Evolutionary conservation across 1,140 invertebrate species (phyloP), one percentile per base, ranked within the genome.

Genomic region (Bursaphelenchus mucronatus): DNA sequence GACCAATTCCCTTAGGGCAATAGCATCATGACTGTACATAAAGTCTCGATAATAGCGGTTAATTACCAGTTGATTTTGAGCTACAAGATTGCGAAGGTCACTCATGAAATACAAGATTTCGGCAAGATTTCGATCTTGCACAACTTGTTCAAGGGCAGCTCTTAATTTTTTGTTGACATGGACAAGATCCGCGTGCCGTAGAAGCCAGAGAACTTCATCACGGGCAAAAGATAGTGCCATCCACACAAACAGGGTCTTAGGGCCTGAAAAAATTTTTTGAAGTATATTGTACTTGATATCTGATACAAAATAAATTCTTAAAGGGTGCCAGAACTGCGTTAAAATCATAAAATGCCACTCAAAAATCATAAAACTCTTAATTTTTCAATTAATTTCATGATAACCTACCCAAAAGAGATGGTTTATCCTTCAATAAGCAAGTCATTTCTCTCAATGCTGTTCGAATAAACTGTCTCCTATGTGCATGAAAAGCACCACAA

Each of bases 61-160:
- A 39, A 59, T 59, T 11, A 59, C 3, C 11, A 61, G 8, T 30
- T 7, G 9, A 64, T 51, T 46, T 61, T 52, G 30, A 11, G 15
- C 9, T 4, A 61, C 3, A 30, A 57, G 50, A 69, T 70, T 76
- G 82, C 85, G 86, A 30, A 98, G 82, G 84, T 99, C 95, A 83
- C 97, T 93, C 87, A 97, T 96, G 74, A 97, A 92, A 82, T 97
- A 98, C 0, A 99, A 83, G 30, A 99, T 83, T 84, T 99, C 96
- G 8, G 96, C 94, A 39, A 99, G 84, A 81, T 97, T 94, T 55
- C 94, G 82, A 73, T 74, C 72, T 44, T 63, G 50, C 40, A 74
- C 64, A 40, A 73, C 68, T 46, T 50, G 55, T 19, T 70, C 65
- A 39, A 74, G 59, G 21, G 88, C 86, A 30, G 88, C 86, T 15